These are phyloP conservation scores for Sarcophaga variegata DNA, from an alignment of 2,888 invertebrate genomes.

Conservation along the genomic window DNA sequence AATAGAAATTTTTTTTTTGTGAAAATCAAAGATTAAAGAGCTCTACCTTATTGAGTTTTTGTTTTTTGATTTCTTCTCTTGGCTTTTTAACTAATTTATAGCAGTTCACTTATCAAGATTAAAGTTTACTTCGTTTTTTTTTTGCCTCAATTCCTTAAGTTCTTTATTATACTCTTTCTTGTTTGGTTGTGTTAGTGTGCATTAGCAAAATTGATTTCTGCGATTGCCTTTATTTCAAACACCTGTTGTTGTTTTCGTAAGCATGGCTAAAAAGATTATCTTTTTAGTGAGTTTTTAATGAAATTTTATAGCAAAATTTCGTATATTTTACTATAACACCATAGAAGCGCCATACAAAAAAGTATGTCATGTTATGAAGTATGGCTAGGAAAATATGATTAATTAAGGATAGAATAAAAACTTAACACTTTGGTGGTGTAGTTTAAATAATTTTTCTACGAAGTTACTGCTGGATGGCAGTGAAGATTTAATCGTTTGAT, in stretches of 20 bases:
- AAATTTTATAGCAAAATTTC: conserved; percentile 11
- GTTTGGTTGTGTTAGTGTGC: background rate
- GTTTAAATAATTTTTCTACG: conserved; percentile 19
- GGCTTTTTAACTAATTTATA: conserved; percentile 65
- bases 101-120: conserved; percentile 62
- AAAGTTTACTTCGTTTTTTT: background rate
- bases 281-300: conserved; percentile 39
- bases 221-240: background rate
- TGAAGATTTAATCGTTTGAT: conserved; percentile 4
- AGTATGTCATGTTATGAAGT: background rate
- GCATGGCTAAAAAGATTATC: conserved; percentile 42
- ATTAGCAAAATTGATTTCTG: conserved; percentile 47
- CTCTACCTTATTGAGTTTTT: conserved; percentile 43
- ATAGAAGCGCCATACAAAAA: conserved; percentile 50
- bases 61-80: background rate
- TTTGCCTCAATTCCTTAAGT: background rate
- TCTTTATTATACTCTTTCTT: background rate
- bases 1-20: background rate
- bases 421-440: conserved; percentile 27
- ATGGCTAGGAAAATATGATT: conserved; percentile 37
- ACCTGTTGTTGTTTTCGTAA: background rate
- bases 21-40: background rate
- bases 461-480: conserved; percentile 11
- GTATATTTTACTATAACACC: background rate
- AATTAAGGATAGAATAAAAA: conserved; percentile 23